Evolutionary conservation across 1,140 invertebrate genomes (phyloP), one percentile per base, ranked within the genome.

Genomic region (Pseudomyrmex gracilis): DNA sequence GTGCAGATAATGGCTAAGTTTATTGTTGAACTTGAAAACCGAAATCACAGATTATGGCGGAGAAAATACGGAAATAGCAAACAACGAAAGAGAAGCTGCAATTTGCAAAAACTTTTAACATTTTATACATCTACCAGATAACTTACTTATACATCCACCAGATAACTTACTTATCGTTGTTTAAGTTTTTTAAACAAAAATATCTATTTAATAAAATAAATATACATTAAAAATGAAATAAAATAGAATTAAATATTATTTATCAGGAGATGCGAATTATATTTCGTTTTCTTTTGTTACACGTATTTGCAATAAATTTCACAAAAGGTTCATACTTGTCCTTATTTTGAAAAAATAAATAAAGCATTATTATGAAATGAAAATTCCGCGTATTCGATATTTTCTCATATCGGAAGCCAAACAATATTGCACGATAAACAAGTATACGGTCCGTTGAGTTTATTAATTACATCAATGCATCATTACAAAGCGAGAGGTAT

Each of bases 21-120:
- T 88, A 88, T 87, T 51, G 73, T 77, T 88, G 73, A 88, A 83
- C 76, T 77, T 64, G 64, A 76, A 84, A 82, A 43, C 63, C 80
- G 55, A 87, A 90, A 90, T 73, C 73, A 73, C 49, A 82, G 49
- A 20, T 82, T 61, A 45, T 24, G 24, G 53, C 58, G 60, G 22
- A 85, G 70, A 86, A 87, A 90, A 88, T 83, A 73, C 22, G 64
- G 58, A 88, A 90, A 90, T 88, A 73, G 77, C 77, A 58, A 15
- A 20, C 2, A 47, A n/a, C 47, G 45, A 86, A 83, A 76, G 78
- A 66, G 43, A 34, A 45, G 70, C 63, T 82, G 87, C 87, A 82
- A 74, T 86, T 67, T 7, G 34, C 5, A 4, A 34, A 34, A 34
- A 34, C 0, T 34, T 34, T 34, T 34, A 34, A 34, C 5, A 34